Base-by-base conservation (phyloP, 2,113 vertebrate species). In the Sander lucioperca region DNA sequence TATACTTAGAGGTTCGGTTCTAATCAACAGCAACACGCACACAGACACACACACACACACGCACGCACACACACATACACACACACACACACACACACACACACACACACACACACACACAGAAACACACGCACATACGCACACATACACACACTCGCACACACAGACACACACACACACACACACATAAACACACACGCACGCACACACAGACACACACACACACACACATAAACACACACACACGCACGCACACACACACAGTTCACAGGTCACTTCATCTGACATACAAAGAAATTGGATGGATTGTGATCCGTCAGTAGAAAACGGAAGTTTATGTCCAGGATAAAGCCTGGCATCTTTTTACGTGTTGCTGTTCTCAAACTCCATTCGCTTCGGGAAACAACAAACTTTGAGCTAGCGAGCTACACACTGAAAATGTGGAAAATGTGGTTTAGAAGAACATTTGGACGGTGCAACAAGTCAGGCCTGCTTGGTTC, bases 31-130 rank as follows among this genome's bases (percentile, higher is more conserved):
- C 30, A 1, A 33, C 18, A n/a, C 39, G 47, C 12, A n/a, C n/a
- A 27, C 27, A 56, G 25, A 33, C 14, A n/a, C 21, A 78, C 39
- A 48, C 21, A 13, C 48, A 65, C 61, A 75, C 59, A 53, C 73
- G 25, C 47, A 23, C n/a, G 56, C 50, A n/a, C 33, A 67, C 63
- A 33, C 64, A 59, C 53, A 68, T 39, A 64, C 19, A 18, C 2
- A 10, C n/a, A 7, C 7, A 6, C 27, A 36, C 16, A 33, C 30
- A 61, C 64, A 59, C 56, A 67, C 59, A 12, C 16, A 4, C 39
- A 57, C 7, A n/a, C n/a, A 27, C 21, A 47, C 39, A 33, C 14
- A 16, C 21, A 78, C 39, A 48, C 21, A 19, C 30, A 65, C 61
- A 75, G 48, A 53, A 59, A 39, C 47, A 16, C 15, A 65, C 50